Evolutionary conservation across 1,140 invertebrate species (phyloP), one percentile per base, ranked within the genome.

Genomic region (Aricia agestis): DNA sequence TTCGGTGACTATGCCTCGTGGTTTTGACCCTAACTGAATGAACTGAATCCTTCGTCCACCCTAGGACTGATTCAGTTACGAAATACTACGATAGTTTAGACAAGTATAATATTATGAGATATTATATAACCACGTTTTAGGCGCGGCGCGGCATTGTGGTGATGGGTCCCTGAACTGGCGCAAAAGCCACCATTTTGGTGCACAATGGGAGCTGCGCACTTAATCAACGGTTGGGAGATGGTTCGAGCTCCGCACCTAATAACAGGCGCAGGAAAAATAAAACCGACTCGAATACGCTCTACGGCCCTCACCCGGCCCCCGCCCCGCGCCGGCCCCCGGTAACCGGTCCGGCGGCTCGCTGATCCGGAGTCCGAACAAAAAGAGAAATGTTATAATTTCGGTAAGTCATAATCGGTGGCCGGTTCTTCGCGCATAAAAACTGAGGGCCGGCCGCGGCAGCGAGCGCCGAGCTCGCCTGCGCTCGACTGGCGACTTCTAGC

Each of bases 371-470:
- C 58, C 36, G 68, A 11, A 63, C 73, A 52, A 61, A 70, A 66
- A 61, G 70, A 61, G 32, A 74, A 63, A 63, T 63, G 61, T 69
- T 69, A 70, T 66, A 71, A 69, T 71, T 74, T 74, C 70, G 69
- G 73, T 74, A 74, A 74, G 72, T 74, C 67, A 71, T 74, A 74
- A 74, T 67, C 69, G 67, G 67, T 70, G 72, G 67, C 32, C 66
- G 71, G 68, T 67, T 61, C 66, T 25, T 18, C 41, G 63, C 2
- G 68, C 18, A 59, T 61, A 73, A 72, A 72, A 72, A 72, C 52
- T 25, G 25, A 25, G 25, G 25, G 25, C 25, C 25, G 25, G 25
- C 25, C 25, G 25, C 25, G 25, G 25, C n/a, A 17, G 15, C 1
- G 18, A 18, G 58, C 18, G 9, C 18, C 25, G 36, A 69, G 69